phyloP scores from a whole-genome alignment of 2,888 invertebrate genomes.

The Hedya salicella region DNA sequence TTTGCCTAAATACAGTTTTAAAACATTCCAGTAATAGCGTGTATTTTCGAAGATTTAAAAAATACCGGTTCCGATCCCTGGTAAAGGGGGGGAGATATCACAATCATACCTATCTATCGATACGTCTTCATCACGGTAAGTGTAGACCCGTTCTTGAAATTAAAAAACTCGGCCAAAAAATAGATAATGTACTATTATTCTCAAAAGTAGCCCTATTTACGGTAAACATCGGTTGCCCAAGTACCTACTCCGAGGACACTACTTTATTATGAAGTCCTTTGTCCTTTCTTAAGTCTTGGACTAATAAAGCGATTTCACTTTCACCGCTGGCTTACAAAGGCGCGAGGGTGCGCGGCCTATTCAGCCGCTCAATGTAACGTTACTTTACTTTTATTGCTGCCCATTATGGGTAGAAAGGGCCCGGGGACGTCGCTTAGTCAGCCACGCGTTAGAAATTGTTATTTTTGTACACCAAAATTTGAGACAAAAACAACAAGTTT shows the following conservation, averaged over 20 bases:
- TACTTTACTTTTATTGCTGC: slow-evolving; percentile 67
- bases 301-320: slow-evolving; percentile 68
- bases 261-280: slow-evolving; percentile 42
- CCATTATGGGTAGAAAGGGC: slow-evolving; percentile 61
- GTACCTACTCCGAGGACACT: slow-evolving; percentile 37
- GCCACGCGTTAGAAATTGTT: slow-evolving; percentile 59
- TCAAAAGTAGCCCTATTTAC: slow-evolving; percentile 28
- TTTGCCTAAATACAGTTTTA: too few relatives aligned
- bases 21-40: too few relatives aligned
- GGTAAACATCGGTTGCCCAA: slow-evolving; percentile 39
- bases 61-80: too few relatives aligned
- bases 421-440: slow-evolving; percentile 51
- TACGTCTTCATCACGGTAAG: too few relatives aligned
- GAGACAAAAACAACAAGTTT: slow-evolving; percentile 24
- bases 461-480: slow-evolving; percentile 27
- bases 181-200: slow-evolving; percentile 12
- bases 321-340: slow-evolving; percentile 61
- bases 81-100: too few relatives aligned
- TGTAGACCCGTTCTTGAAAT: background rate
- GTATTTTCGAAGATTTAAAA: too few relatives aligned
- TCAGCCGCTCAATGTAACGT: slow-evolving; percentile 61
- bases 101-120: too few relatives aligned
- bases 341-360: slow-evolving; percentile 56
- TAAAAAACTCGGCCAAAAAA: background rate
- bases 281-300: slow-evolving; percentile 42